Evolutionary conservation across 2,113 vertebrate species (phyloP).

Genomic region (Colistium nudipinnis): DNA sequence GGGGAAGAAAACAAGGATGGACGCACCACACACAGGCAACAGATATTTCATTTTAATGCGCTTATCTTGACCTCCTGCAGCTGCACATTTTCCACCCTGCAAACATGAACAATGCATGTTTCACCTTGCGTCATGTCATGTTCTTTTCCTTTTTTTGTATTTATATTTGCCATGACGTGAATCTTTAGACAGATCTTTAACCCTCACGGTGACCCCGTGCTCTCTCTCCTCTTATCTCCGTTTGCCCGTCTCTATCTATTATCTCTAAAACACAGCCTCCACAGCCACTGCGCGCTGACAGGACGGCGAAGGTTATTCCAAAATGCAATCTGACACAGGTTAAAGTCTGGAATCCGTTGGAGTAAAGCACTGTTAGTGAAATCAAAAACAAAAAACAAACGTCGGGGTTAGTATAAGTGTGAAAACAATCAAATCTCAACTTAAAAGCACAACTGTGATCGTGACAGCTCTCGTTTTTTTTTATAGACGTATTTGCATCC

Average conservation of each 20-base stretch:
- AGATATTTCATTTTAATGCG: background rate
- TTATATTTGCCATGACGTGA: background rate
- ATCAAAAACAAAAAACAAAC: no score
- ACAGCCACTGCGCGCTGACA: constrained; percentile 29
- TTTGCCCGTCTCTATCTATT: constrained; percentile 24
- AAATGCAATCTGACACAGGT: constrained; percentile 30
- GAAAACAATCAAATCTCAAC: constrained; percentile 7
- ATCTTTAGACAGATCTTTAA: constrained; percentile 25
- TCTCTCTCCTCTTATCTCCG: constrained; percentile 23
- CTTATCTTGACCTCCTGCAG: background rate
- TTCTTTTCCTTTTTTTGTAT: background rate
- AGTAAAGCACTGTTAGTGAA: no score
- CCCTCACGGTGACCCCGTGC: background rate
- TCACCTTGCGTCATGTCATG: background rate
- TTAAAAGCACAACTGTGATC: background rate
- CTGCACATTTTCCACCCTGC: background rate
- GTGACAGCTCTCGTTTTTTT: background rate
- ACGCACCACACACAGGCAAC: background rate
- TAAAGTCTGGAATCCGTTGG: constrained; percentile 14
- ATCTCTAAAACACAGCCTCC: constrained; percentile 33
- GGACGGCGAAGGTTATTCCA: constrained; percentile 5
- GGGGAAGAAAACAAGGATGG: background rate
- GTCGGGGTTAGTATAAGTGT: background rate
- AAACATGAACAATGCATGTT: constrained; percentile 5
- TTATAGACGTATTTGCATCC: background rate